These are phyloP conservation scores for Pao palembangensis DNA, from an alignment of 2,113 vertebrate genomes.

Conservation along the genomic window DNA sequence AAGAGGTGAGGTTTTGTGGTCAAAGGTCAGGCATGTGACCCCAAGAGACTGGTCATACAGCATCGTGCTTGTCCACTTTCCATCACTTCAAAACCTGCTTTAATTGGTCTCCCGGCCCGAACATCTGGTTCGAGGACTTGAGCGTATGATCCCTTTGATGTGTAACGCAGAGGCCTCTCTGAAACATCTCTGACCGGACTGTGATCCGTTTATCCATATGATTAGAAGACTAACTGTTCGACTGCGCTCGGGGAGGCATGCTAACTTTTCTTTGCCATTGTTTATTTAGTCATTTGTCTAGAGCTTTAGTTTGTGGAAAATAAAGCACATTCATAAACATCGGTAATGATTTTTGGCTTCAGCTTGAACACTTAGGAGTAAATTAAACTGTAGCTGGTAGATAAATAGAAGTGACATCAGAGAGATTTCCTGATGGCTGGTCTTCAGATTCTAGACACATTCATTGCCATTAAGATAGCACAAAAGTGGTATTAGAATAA, in stretches of 20 bases:
- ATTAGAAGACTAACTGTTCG: neutral
- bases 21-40: constrained; percentile 8
- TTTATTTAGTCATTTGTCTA: neutral
- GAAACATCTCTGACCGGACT: neutral
- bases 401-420: neutral
- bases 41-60: constrained; percentile 1
- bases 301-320: constrained; percentile 16
- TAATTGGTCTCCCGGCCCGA: constrained; percentile 6
- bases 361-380: neutral
- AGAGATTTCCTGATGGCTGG: too few species aligned
- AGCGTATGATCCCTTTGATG: constrained; percentile 28
- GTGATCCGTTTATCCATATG: neutral
- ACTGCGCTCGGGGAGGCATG: neutral
- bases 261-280: neutral
- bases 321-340: constrained; percentile 29
- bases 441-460: neutral
- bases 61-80: constrained; percentile 11
- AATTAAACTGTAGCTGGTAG: neutral
- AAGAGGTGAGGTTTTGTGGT: constrained; percentile 69
- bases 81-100: constrained; percentile 20
- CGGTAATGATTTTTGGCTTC: neutral
- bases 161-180: constrained; percentile 29
- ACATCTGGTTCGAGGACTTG: constrained; percentile 46
- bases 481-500: neutral
- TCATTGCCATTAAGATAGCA: neutral